Conservation (phyloP, 2,888 invertebrate genomes). For the Drosophila nr. perissopoda region DNA sequence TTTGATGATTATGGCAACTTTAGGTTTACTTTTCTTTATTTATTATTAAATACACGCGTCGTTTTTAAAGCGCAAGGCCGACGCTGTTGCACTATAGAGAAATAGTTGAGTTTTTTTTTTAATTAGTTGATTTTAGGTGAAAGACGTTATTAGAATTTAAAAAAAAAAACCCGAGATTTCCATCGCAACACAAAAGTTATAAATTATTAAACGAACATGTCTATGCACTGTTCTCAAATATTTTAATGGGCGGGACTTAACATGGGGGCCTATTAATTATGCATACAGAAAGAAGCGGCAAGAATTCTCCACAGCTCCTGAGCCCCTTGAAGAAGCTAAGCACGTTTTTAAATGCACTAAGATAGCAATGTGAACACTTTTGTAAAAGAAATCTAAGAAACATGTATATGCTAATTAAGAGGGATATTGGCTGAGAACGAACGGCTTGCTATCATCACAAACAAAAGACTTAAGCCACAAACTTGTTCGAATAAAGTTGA, state of each 20-base stretch:
- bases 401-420: conserved; percentile 70
- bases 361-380: conserved; percentile 51
- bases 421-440: conserved; percentile 31
- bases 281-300: conserved; percentile 62
- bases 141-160: conserved; percentile 18
- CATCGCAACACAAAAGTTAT: conserved; percentile 29
- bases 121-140: conserved; percentile 20
- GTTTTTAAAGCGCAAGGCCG: conserved; percentile 69
- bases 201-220: conserved; percentile 40
- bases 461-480: conserved; percentile 63
- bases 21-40: conserved; percentile 46
- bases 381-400: conserved; percentile 58
- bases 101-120: conserved; percentile 30
- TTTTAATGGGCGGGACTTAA: conserved; percentile 33
- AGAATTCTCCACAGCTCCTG: conserved; percentile 33
- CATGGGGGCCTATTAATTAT: conserved; percentile 62
- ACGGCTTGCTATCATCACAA: conserved; percentile 13
- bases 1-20: conserved; percentile 71
- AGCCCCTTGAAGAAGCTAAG: conserved; percentile 49
- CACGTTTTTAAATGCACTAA: conserved; percentile 64
- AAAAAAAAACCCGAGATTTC: conserved; percentile 8
- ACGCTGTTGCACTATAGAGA: conserved; percentile 63
- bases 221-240: conserved; percentile 55
- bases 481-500: conserved; percentile 35
- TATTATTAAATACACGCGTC: conserved; percentile 29